These are phyloP conservation scores for Sthenelais limicola DNA, from an alignment of 2,888 invertebrate species.

Conservation along the genomic window DNA sequence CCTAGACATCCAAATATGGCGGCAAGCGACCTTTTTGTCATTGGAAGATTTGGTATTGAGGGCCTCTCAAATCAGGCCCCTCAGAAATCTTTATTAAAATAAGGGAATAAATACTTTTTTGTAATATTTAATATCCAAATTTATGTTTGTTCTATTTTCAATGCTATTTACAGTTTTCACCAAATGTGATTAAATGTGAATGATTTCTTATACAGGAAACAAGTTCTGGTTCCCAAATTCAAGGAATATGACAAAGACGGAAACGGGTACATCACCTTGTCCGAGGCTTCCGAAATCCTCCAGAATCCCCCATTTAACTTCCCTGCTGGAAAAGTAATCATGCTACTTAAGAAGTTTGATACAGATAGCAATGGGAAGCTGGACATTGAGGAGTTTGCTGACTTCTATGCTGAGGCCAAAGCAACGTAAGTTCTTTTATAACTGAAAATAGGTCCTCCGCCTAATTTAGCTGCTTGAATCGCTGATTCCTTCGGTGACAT, in stretches of 20 bases:
- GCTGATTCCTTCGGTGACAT: neutral
- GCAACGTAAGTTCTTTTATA: conserved; percentile 49
- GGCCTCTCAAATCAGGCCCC: too few relatives aligned
- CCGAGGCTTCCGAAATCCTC: conserved; percentile 51
- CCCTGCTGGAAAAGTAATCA: conserved; percentile 49
- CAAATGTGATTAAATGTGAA: too few relatives aligned
- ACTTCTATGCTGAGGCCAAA: conserved; percentile 53
- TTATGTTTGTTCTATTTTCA: too few relatives aligned
- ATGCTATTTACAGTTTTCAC: too few relatives aligned
- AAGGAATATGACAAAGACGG: conserved; percentile 53
- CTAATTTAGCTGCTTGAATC: neutral
- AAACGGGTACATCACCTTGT: conserved; percentile 52
- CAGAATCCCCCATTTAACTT: conserved; percentile 52
- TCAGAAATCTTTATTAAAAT: too few relatives aligned
- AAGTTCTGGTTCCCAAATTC: conserved; percentile 52
- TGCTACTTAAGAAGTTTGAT: conserved; percentile 52
- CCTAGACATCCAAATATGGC: too few relatives aligned
- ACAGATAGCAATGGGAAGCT: conserved; percentile 51
- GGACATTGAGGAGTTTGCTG: conserved; percentile 53
- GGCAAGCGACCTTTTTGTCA: too few relatives aligned
- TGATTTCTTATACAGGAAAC: conserved; percentile 47
- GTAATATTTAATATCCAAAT: too few relatives aligned
- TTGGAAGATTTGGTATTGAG: too few relatives aligned
- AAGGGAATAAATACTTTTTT: too few relatives aligned
- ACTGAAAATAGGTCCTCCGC: neutral